Conservation (phyloP, 2,888 invertebrate species). For the Neocrepidodera transversa region DNA sequence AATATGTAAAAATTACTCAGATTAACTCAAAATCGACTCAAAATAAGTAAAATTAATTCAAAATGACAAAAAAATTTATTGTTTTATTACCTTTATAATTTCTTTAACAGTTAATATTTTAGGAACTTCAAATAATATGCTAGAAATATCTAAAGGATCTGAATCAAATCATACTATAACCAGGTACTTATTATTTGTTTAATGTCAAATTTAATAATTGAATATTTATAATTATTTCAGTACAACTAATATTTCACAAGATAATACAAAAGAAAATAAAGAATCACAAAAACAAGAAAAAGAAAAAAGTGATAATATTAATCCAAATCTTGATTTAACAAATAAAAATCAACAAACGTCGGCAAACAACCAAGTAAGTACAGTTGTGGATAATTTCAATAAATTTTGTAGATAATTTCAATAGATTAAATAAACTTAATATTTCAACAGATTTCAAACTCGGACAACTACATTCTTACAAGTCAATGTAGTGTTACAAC, state of each 20-base stretch:
- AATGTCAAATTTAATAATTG: neutral
- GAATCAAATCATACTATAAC: conserved; percentile 4
- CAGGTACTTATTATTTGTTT: neutral
- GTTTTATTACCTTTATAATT: neutral
- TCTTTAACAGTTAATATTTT: neutral
- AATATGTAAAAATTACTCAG: too few species aligned
- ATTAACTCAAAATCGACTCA: too few species aligned
- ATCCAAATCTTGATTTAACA: neutral
- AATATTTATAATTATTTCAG: neutral
- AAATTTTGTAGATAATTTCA: too few species aligned
- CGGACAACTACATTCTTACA: conserved; percentile 13
- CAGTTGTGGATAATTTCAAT: too few species aligned
- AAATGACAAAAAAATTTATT: too few species aligned
- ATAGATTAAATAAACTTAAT: too few species aligned
- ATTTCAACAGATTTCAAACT: too few species aligned
- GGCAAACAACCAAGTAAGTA: neutral
- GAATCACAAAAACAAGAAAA: neutral
- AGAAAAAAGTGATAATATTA: conserved; percentile 1
- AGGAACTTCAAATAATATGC: conserved; percentile 18
- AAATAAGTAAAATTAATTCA: too few species aligned
- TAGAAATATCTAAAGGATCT: conserved; percentile 3
- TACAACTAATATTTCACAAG: neutral
- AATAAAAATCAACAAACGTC: neutral
- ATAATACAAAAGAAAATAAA: neutral
- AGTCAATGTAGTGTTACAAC: conserved; percentile 16